phyloP scores from a whole-genome alignment of 2,888 invertebrate genomes.

The Tipula lateralis region DNA sequence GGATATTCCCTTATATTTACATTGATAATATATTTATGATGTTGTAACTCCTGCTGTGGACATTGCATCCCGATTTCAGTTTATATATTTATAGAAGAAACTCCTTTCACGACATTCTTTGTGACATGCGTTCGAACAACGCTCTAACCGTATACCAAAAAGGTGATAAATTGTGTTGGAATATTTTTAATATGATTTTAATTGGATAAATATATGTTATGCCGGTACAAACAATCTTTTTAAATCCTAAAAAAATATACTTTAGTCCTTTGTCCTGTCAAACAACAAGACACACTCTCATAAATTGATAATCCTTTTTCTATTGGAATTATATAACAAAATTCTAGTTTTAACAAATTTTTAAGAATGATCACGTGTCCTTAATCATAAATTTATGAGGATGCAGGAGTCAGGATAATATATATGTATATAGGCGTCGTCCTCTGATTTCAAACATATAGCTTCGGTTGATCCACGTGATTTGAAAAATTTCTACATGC shows the following conservation, averaged over 20 bases:
- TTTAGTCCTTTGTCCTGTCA: not conserved
- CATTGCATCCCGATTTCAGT: not conserved
- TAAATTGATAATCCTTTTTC: not conserved
- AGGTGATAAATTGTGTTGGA: not conserved
- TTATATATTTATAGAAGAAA: not conserved
- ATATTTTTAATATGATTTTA: not conserved
- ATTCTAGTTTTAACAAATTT: not conserved
- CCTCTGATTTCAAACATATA: no score
- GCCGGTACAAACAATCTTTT: no score
- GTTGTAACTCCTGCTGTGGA: not conserved
- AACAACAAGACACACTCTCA: not conserved
- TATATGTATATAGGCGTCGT: no score
- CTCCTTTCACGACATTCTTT: not conserved
- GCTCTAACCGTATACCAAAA: not conserved
- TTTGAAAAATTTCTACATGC: no score
- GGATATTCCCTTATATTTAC: not conserved
- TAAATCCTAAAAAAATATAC: not conserved
- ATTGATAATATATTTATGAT: not conserved
- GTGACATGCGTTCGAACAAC: not conserved
- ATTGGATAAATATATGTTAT: not conserved
- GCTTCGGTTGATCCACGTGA: no score
- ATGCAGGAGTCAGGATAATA: no score
- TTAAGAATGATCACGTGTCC: not conserved
- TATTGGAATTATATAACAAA: not conserved
- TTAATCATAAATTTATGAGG: not conserved